Percentiles rank a stretch among this genome's conserved stretches.
phyloP scores from a whole-genome alignment of 2,797 vertebrate genomes.

The Mus spretus region DNA sequence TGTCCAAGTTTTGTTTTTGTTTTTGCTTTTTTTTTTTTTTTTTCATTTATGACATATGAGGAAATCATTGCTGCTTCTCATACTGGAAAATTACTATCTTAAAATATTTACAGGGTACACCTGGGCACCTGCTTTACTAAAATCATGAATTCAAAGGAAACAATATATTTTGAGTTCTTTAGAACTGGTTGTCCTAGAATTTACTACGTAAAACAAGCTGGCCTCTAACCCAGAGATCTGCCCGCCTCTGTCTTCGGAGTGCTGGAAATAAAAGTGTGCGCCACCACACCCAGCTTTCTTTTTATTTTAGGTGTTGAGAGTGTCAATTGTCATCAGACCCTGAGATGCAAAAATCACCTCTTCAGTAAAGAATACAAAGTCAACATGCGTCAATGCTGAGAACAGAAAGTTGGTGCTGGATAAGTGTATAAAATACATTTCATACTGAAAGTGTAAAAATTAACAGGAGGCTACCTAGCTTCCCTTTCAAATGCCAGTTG shows the following conservation, averaged over 20 bases:
- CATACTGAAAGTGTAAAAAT: background rate
- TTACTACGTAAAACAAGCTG: background rate
- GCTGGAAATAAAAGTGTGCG: background rate
- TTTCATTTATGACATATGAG: background rate
- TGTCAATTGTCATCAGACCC: background rate
- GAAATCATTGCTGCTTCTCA: slow-evolving; percentile 3
- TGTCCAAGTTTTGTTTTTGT: background rate
- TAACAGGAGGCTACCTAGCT: background rate
- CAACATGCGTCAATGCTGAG: slow-evolving; percentile 9
- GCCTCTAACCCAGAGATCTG: background rate
- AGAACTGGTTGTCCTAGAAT: background rate
- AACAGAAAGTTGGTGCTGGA: background rate
- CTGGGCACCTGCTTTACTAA: slow-evolving; percentile 2
- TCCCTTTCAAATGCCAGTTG: background rate
- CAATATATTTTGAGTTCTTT: background rate
- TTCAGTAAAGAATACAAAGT: background rate
- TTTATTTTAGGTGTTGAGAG: slow-evolving; percentile 6
- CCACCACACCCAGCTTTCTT: background rate
- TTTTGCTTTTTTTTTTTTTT: slow-evolving; percentile 9
- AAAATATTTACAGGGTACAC: slow-evolving; percentile 48
- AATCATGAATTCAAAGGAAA: slow-evolving; percentile 48
- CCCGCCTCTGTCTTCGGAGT: background rate
- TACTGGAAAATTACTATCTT: background rate
- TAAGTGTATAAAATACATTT: background rate
- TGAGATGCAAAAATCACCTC: background rate